phyloP scores from a whole-genome alignment of 2,113 vertebrate species.

The Orthonyx spaldingii region DNA sequence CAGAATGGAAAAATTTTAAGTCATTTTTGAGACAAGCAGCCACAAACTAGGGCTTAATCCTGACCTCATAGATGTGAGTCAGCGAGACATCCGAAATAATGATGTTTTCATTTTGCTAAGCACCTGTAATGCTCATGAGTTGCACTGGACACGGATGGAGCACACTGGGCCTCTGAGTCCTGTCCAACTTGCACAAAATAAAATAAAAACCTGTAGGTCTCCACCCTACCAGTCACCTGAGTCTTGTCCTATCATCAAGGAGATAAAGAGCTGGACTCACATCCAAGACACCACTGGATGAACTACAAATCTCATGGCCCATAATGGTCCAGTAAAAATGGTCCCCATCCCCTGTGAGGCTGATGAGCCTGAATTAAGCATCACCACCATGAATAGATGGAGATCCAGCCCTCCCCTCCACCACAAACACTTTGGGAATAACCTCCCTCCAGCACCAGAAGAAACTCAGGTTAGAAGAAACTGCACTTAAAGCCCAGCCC shows the following conservation, averaged over 20 bases:
- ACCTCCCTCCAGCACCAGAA: background rate
- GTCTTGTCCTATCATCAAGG: background rate
- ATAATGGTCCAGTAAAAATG: background rate
- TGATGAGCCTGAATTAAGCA: background rate
- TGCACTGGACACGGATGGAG: background rate
- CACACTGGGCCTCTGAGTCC: fast-evolving
- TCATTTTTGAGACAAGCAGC: background rate
- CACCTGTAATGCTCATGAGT: background rate
- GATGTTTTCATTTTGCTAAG: background rate
- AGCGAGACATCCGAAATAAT: background rate
- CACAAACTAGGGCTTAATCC: background rate
- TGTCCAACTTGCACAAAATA: background rate
- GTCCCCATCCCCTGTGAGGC: background rate
- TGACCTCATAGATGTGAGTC: background rate
- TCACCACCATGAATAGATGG: fast-evolving
- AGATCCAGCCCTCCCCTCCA: background rate
- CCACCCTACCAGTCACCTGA: background rate
- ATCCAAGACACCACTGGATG: background rate
- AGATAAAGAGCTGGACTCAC: background rate
- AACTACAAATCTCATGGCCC: background rate
- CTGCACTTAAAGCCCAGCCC: background rate
- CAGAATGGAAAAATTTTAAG: background rate
- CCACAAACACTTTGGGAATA: background rate
- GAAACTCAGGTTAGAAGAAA: background rate
- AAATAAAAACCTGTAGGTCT: background rate